phyloP scores from a whole-genome alignment of 2,797 vertebrate genomes.

The Malacoctenus gilli region DNA sequence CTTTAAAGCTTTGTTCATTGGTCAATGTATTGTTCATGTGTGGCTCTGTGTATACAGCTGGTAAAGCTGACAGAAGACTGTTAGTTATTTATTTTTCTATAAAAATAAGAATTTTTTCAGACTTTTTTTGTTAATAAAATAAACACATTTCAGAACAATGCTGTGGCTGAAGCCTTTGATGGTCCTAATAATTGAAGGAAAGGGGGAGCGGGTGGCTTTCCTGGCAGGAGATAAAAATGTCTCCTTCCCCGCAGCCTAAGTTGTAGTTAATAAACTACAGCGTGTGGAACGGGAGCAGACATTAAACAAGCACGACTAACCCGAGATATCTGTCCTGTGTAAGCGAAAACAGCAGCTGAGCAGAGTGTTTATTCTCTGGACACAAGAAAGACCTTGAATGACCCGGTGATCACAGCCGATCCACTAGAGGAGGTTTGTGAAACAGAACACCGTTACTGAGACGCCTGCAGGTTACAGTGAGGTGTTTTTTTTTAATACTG shows the following conservation, averaged over 20 bases:
- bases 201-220: constrained; percentile 11
- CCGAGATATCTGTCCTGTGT: constrained; percentile 31
- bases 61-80: constrained; percentile 15
- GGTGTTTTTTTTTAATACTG: constrained; percentile 27
- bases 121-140: constrained; percentile 48
- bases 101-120: constrained; percentile 12
- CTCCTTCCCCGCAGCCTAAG: constrained; percentile 15
- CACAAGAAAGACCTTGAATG: too few species aligned
- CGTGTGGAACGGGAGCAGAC: constrained; percentile 40
- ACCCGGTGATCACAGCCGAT: too few species aligned
- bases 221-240: constrained; percentile 49
- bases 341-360: constrained; percentile 7
- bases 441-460: background rate
- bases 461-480: background rate
- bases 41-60: constrained; percentile 46
- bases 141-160: constrained; percentile 49
- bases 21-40: constrained; percentile 23
- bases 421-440: background rate
- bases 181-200: constrained; percentile 8
- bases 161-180: constrained; percentile 2
- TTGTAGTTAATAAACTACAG: constrained; percentile 61
- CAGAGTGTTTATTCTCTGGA: too few species aligned
- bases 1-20: constrained; percentile 28
- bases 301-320: constrained; percentile 36
- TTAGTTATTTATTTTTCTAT: constrained; percentile 72